These are phyloP conservation scores for Agelastica alni DNA, from an alignment of 2,888 invertebrate genomes.

Conservation along the genomic window DNA sequence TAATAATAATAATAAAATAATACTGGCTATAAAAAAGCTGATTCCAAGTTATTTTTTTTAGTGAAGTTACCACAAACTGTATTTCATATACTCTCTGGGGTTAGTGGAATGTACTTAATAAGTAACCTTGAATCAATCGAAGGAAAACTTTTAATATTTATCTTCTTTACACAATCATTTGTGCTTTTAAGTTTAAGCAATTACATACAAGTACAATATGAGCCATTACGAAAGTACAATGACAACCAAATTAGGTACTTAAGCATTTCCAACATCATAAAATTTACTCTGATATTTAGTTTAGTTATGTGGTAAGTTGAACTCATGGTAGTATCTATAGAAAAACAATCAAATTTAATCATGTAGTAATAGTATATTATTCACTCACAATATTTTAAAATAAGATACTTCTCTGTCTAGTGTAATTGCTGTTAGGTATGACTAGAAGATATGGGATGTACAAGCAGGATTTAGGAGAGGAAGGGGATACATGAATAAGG, in stretches of 20 bases:
- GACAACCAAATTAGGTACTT: slow-evolving; percentile 21
- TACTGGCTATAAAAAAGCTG: too few species aligned
- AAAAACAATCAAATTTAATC: background rate
- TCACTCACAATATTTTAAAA: too few species aligned
- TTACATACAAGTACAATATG: slow-evolving; percentile 21
- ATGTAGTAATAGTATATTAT: background rate
- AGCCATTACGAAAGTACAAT: slow-evolving; percentile 22
- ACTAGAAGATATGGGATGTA: too few species aligned
- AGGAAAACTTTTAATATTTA: slow-evolving; percentile 37
- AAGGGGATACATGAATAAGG: too few species aligned
- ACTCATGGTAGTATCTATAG: background rate
- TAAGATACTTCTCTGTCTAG: too few species aligned
- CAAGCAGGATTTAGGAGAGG: too few species aligned
- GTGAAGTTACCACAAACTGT: slow-evolving; percentile 31
- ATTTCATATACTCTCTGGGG: slow-evolving; percentile 40
- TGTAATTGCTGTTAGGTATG: too few species aligned
- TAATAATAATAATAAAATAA: too few species aligned
- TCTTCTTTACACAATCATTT: slow-evolving; percentile 35
- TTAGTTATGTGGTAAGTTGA: slow-evolving; percentile 40
- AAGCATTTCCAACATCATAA: slow-evolving; percentile 29
- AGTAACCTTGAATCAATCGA: slow-evolving; percentile 32
- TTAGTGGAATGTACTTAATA: slow-evolving; percentile 39
- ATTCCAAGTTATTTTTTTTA: slow-evolving; percentile 18
- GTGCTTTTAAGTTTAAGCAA: slow-evolving; percentile 27
- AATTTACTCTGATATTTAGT: slow-evolving; percentile 34